These are phyloP conservation scores for Pygocentrus nattereri DNA, from an alignment of 2,797 vertebrate genomes.

Conservation along the genomic window DNA sequence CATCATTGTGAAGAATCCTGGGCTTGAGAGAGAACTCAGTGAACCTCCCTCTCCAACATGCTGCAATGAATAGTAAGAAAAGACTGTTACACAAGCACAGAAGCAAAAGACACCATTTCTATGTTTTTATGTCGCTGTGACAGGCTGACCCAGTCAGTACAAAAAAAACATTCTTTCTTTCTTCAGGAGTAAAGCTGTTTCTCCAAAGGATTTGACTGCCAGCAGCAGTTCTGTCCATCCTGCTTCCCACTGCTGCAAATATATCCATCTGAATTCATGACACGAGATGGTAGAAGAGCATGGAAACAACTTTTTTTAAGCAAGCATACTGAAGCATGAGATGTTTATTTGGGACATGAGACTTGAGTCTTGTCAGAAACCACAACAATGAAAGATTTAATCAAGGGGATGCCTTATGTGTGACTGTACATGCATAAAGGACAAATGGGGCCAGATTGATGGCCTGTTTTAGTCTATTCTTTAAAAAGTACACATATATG, in stretches of 20 bases:
- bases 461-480: no score
- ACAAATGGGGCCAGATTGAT: no score
- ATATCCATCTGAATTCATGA: constrained; percentile 13
- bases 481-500: no score
- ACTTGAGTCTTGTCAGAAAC: neutral
- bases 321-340: neutral
- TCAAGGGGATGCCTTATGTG: no score
- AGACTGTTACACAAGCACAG: neutral
- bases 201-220: neutral
- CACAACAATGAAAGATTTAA: no score
- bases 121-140: constrained; percentile 42
- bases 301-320: neutral
- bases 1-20: neutral
- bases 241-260: neutral
- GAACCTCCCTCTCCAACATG: constrained; percentile 4
- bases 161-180: constrained; percentile 30
- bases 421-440: no score
- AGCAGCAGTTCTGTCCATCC: neutral
- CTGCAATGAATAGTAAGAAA: neutral
- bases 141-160: constrained; percentile 55
- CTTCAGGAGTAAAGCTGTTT: constrained; percentile 15
- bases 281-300: neutral
- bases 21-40: constrained; percentile 15
- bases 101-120: constrained; percentile 16
- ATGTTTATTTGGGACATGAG: neutral